A percentile compares a stretch with the other conserved stretches of the same genome.
phyloP scores from a whole-genome alignment of 2,113 vertebrate genomes.

The Gadus chalcogrammus region DNA sequence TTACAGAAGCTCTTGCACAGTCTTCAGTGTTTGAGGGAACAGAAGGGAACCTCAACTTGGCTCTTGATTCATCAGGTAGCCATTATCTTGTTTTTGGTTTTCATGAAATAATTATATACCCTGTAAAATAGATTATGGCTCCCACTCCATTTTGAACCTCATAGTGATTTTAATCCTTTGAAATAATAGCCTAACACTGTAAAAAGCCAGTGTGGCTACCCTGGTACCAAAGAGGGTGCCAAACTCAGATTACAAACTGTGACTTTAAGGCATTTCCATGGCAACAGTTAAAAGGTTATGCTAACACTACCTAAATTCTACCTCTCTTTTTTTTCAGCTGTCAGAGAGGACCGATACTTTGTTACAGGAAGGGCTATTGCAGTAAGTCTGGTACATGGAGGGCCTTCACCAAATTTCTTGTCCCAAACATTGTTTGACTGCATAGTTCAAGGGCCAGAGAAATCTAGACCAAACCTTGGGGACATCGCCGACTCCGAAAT shows the following conservation, averaged over 20 bases:
- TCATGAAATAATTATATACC: no score
- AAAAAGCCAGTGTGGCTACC: no score
- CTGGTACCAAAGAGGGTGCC: no score
- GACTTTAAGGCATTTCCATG: no score
- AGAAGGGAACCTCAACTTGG: slow-evolving; percentile 12
- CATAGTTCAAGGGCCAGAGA: slow-evolving; percentile 6
- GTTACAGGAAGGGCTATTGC: slow-evolving; percentile 13
- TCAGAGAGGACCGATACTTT: slow-evolving; percentile 23
- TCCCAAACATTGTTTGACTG: slow-evolving; percentile 21
- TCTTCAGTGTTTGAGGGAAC: slow-evolving; percentile 24
- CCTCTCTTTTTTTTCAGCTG: slow-evolving; percentile 8
- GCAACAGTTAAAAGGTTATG: no score
- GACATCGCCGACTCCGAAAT: slow-evolving; percentile 22
- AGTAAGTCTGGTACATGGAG: slow-evolving; percentile 22
- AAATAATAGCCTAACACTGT: no score
- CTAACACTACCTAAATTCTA: no score
- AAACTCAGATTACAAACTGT: no score
- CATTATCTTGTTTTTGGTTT: no score
- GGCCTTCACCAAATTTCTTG: slow-evolving; percentile 15
- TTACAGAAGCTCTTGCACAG: slow-evolving; percentile 13
- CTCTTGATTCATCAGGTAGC: slow-evolving; percentile 6
- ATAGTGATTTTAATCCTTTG: no score
- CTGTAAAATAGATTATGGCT: no score
- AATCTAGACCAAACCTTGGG: slow-evolving; percentile 4
- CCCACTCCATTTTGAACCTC: no score